Conservation (phyloP, 2,888 invertebrate species). For the Ecdyonurus torrentis region DNA sequence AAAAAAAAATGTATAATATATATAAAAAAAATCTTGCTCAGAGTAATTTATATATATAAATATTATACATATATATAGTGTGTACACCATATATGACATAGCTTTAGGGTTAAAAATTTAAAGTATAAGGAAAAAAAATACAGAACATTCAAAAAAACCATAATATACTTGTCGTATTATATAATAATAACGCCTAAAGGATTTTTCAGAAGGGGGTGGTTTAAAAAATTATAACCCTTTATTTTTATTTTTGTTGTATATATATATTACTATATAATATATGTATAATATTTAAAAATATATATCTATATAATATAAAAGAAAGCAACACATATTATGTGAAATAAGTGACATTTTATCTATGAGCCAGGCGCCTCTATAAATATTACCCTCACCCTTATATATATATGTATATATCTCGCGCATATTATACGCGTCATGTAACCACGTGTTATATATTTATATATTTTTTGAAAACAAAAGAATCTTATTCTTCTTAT, state of each 20-base stretch:
- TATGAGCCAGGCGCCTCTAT: neutral
- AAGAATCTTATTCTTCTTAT: neutral
- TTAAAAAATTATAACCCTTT: too few species aligned
- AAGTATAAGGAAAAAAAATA: neutral
- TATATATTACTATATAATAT: too few species aligned
- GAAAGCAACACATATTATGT: neutral
- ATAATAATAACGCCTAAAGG: neutral
- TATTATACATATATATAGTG: too few species aligned
- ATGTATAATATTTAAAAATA: too few species aligned
- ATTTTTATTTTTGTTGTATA: too few species aligned
- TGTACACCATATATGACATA: too few species aligned
- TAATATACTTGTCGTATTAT: neutral
- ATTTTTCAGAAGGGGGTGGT: neutral
- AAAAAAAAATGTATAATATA: neutral
- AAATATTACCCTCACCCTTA: neutral
- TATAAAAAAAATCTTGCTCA: too few species aligned
- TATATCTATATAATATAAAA: neutral
- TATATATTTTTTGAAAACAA: too few species aligned
- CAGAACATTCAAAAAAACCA: too few species aligned
- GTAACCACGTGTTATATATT: too few species aligned
- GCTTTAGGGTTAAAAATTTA: neutral
- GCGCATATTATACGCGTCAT: too few species aligned
- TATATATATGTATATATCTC: neutral
- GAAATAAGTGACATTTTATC: neutral
- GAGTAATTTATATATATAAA: too few species aligned